These are phyloP conservation scores for Todus mexicanus DNA, from an alignment of 2,797 vertebrate species.

Conservation along the genomic window DNA sequence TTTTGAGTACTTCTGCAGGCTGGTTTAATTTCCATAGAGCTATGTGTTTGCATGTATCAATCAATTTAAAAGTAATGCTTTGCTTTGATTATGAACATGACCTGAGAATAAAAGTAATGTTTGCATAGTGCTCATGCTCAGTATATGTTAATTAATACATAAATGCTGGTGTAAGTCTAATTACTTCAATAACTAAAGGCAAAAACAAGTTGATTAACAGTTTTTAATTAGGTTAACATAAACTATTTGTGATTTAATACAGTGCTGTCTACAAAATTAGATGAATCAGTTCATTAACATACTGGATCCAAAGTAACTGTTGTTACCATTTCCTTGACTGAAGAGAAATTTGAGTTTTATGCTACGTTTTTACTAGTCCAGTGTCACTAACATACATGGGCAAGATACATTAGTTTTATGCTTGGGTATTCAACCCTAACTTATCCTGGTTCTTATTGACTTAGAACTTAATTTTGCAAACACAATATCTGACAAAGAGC, in stretches of 20 bases:
- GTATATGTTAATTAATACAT: constrained; percentile 36
- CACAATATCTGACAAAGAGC: not conserved
- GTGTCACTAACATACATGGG: not conserved
- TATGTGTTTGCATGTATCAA: constrained; percentile 16
- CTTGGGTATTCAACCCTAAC: not conserved
- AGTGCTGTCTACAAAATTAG: constrained; percentile 1
- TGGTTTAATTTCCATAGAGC: not conserved
- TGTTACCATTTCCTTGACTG: not conserved
- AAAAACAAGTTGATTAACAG: constrained; percentile 34
- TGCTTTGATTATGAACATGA: constrained; percentile 12
- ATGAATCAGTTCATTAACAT: constrained; percentile 3
- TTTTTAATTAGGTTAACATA: constrained; percentile 52
- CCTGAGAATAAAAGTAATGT: constrained; percentile 48
- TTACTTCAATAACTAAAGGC: constrained; percentile 26
- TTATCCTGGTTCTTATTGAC: not conserved
- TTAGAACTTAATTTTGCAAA: not conserved
- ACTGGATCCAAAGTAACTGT: not conserved
- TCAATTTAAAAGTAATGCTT: constrained; percentile 45
- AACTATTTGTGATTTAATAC: constrained; percentile 31
- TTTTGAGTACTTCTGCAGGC: not conserved
- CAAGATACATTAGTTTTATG: not conserved
- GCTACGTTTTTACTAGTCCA: not conserved
- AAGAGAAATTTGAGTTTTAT: not conserved
- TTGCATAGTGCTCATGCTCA: not conserved
- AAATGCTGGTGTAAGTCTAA: constrained; percentile 37